Base-by-base conservation (phyloP, 35 echinoderm and acorn worm genomes). In the Strongylocentrotus purpuratus region DNA sequence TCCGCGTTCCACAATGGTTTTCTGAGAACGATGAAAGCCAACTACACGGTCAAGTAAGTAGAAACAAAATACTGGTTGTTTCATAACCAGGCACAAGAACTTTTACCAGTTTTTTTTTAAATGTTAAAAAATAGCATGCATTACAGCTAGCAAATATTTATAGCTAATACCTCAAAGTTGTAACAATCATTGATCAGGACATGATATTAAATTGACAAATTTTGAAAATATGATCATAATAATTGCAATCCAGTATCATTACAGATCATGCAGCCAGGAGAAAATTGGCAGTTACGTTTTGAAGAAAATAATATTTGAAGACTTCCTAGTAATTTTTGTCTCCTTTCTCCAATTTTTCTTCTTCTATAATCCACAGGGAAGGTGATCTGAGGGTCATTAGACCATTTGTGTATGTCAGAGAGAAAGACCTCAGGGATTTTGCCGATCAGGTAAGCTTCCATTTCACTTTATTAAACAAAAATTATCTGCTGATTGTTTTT, bases 361-460 rank as follows among this genome's bases (percentile, higher is more conserved):
- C 65, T 78, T 78, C 7, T 55, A 12, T 55, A 28, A 22, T 8
- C 65, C 33, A 94, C 96, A 99, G 98, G 61, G 98, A 99, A 95
- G 98, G 98, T 55, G 98, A 99, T 90, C 94, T 99, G 32, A 94
- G 98, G 31, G 98, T 99, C 5, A 98, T 99, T 31, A 86, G 98
- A 78, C 98, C 98, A 4, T 98, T 99, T 94, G 98, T 99, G 2
- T 99, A 99, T 95, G 97, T 97, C 17, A 96, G 98, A 94, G 98
- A 99, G 88, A 99, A 96, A 97, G 97, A 99, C 47, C 85, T 97
- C 13, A 96, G 98, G 95, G 97, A 99, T n/a, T 99, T 99, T 97
- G 98, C 98, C 41, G 95, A 99, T 61, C 95, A 98, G 98, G 98
- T 98, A 58, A 96, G 87, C 52, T 47, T 58, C 32, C 20, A 15